These are phyloP conservation scores for Brachionus plicatilis DNA, from an alignment of 1,140 invertebrate species.

Conservation along the genomic window DNA sequence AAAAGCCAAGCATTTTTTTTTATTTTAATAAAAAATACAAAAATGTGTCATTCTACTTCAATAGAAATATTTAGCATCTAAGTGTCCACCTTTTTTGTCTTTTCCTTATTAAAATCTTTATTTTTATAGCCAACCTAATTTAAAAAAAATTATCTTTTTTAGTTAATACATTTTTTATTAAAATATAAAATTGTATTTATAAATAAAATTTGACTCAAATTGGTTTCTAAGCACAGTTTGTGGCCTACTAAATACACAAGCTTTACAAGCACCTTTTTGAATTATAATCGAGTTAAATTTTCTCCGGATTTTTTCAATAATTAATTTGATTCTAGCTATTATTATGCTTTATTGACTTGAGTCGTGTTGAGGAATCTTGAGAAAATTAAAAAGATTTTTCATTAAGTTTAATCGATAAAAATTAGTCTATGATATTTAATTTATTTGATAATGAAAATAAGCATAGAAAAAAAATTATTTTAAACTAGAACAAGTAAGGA, in stretches of 20 bases:
- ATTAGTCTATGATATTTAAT: neutral
- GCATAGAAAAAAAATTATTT: neutral
- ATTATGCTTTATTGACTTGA: neutral
- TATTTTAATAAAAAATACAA: neutral
- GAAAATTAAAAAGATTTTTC: neutral
- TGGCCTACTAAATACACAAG: neutral
- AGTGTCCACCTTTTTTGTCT: conserved; percentile 29
- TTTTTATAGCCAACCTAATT: neutral
- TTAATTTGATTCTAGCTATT: neutral
- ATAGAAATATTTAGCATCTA: neutral
- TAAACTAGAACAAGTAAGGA: neutral
- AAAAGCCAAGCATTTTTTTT: conserved; percentile 9
- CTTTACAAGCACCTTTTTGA: neutral
- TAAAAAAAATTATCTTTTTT: neutral
- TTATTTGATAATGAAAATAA: neutral
- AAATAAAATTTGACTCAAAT: neutral
- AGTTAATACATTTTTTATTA: neutral
- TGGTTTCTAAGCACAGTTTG: neutral
- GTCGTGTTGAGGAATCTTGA: neutral
- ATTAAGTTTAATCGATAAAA: no score
- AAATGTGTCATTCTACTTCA: conserved; percentile 26
- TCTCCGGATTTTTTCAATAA: neutral
- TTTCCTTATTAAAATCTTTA: neutral
- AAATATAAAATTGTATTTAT: neutral
- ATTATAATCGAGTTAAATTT: neutral